A percentile compares a stretch with the other conserved stretches of the same genome.
Conservation (phyloP, 2,888 invertebrate genomes). For the Zelleria hepariella region DNA sequence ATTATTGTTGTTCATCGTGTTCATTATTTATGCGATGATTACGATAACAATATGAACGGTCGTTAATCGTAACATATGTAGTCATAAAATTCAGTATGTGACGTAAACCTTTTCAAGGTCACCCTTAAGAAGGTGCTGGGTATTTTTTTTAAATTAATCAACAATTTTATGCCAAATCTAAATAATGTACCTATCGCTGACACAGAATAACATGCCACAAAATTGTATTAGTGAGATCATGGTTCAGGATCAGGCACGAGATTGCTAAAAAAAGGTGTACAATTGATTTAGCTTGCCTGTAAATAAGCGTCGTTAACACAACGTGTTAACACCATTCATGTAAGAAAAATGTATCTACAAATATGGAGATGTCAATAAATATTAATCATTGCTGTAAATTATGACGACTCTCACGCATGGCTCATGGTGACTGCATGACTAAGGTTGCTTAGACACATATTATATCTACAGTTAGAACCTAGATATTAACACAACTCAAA, state of each 20-base stretch:
- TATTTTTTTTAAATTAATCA: too few species aligned
- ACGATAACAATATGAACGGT: too few species aligned
- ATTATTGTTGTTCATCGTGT: too few species aligned
- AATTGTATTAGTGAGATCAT: too few species aligned
- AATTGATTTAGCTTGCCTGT: not conserved
- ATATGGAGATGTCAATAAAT: constrained; percentile 8
- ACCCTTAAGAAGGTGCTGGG: too few species aligned
- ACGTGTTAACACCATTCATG: constrained; percentile 7
- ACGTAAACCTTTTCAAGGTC: not conserved
- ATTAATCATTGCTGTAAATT: not conserved
- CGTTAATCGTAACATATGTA: too few species aligned
- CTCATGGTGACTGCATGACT: not conserved
- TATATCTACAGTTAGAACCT: not conserved
- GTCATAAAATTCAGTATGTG: not conserved
- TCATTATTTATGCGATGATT: too few species aligned
- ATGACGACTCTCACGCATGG: not conserved
- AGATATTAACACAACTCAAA: too few species aligned
- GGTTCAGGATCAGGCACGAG: too few species aligned
- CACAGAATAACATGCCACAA: too few species aligned
- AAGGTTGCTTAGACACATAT: not conserved
- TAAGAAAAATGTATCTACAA: constrained; percentile 11
- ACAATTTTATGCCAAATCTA: too few species aligned
- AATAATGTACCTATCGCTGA: too few species aligned
- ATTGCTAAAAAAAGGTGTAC: not conserved
- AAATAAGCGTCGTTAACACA: not conserved